Percentiles rank a stretch among this genome's conserved stretches.
These are phyloP conservation scores for Scrobipalpa costella DNA, from an alignment of 2,888 invertebrate species.

Conservation along the genomic window DNA sequence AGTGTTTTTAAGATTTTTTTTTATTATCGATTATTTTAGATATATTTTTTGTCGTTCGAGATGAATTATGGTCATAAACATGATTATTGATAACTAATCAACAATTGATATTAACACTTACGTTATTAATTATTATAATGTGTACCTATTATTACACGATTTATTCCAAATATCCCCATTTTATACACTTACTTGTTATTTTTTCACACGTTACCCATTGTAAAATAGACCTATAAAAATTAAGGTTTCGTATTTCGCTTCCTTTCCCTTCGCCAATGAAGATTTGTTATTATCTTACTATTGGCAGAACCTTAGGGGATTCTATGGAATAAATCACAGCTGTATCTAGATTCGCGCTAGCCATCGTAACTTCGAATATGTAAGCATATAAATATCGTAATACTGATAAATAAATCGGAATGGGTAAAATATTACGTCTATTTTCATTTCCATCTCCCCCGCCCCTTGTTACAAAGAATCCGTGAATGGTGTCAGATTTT, in stretches of 20 bases:
- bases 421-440: slow-evolving; percentile 58
- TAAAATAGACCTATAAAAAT: background rate
- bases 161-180: background rate
- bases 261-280: background rate
- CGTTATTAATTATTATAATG: slow-evolving; percentile 10
- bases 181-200: background rate
- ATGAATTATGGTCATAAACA: slow-evolving; percentile 21
- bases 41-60: slow-evolving; percentile 43
- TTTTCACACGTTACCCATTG: slow-evolving; percentile 5
- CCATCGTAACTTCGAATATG: slow-evolving; percentile 57
- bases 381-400: slow-evolving; percentile 60
- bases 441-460: slow-evolving; percentile 35
- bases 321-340: background rate
- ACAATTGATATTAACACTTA: slow-evolving; percentile 21
- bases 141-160: slow-evolving; percentile 8
- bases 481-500: too few species aligned
- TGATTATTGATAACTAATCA: slow-evolving; percentile 26
- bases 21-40: slow-evolving; percentile 41
- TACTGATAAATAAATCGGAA: slow-evolving; percentile 61
- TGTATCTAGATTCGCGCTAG: slow-evolving; percentile 45
- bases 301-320: background rate
- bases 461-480: too few species aligned
- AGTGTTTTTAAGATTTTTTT: slow-evolving; percentile 57
- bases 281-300: background rate
- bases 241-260: background rate